These are phyloP conservation scores for Anas flavirostris DNA, from an alignment of 2,797 vertebrate genomes.

Conservation along the genomic window DNA sequence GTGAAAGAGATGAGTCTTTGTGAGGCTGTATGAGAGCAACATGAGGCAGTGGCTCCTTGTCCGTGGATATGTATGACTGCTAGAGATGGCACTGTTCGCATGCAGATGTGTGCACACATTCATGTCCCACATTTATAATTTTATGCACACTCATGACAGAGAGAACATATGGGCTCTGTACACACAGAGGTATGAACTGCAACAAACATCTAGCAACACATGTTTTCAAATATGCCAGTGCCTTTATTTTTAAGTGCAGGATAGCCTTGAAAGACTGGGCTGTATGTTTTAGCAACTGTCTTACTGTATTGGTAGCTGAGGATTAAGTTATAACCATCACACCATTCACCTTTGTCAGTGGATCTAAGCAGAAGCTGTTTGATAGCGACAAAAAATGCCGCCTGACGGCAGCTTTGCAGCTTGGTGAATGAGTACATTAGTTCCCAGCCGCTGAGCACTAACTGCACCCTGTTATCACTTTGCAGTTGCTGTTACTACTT, in stretches of 20 bases:
- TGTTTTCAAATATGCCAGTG: background rate
- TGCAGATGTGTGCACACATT: background rate
- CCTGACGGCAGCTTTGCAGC: conserved; percentile 24
- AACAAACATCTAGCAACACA: background rate
- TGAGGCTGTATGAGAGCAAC: background rate
- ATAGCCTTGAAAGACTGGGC: background rate
- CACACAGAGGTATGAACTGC: background rate
- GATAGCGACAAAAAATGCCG: background rate
- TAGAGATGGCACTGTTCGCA: background rate
- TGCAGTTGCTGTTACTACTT: background rate
- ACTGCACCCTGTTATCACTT: conserved; percentile 40
- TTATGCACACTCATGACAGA: background rate
- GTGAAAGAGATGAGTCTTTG: accelerated
- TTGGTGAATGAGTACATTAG: conserved; percentile 52
- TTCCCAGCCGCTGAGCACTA: conserved; percentile 46
- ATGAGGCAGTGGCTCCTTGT: background rate
- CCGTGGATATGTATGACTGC: accelerated
- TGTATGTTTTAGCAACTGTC: background rate
- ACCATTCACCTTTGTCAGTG: conserved; percentile 25
- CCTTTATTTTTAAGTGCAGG: background rate
- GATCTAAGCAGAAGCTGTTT: conserved; percentile 13
- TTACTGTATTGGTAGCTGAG: background rate
- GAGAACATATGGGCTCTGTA: background rate
- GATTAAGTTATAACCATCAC: conserved; percentile 41
- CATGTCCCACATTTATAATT: background rate